Evolutionary conservation across 2,888 invertebrate species (phyloP).

Genomic region (Drosophila tripunctata): DNA sequence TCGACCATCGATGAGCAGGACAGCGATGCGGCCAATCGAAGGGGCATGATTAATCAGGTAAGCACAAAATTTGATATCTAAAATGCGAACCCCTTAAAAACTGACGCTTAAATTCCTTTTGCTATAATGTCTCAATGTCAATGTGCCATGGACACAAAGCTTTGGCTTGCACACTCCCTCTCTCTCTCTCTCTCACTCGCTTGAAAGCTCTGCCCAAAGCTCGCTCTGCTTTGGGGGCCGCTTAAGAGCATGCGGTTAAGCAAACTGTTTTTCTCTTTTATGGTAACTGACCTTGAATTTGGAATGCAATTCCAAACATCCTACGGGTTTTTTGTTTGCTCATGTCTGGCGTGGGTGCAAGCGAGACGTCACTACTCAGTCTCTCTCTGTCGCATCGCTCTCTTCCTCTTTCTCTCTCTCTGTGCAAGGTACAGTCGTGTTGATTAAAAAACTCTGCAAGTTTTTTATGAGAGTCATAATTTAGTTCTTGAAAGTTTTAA

Average conservation of each 20-base stretch:
- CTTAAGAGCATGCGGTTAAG: slow-evolving; percentile 18
- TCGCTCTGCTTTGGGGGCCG: neutral
- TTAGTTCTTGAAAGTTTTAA: neutral
- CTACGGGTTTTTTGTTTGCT: neutral
- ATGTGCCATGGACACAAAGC: no score
- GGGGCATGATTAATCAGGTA: slow-evolving; percentile 78
- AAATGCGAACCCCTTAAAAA: no score
- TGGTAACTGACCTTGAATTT: slow-evolving; percentile 56
- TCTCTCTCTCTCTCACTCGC: neutral
- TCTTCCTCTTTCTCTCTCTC: neutral
- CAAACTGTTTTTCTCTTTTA: slow-evolving; percentile 29
- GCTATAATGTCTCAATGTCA: neutral
- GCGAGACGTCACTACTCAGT: neutral
- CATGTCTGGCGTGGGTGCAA: neutral
- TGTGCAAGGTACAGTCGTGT: slow-evolving; percentile 1
- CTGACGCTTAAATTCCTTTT: neutral
- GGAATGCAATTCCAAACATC: slow-evolving; percentile 13
- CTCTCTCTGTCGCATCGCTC: no score
- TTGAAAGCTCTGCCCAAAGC: slow-evolving; percentile 4
- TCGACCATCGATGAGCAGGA: slow-evolving; percentile 76
- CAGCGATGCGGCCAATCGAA: slow-evolving; percentile 56
- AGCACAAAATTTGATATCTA: no score
- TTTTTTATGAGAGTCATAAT: slow-evolving; percentile 1
- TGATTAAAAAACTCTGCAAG: neutral
- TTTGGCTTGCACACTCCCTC: neutral